Percentiles rank a stretch among this genome's conserved stretches.
Evolutionary conservation across 2,888 invertebrate species (phyloP).

Genomic region (Harpagoxenus sublaevis): DNA sequence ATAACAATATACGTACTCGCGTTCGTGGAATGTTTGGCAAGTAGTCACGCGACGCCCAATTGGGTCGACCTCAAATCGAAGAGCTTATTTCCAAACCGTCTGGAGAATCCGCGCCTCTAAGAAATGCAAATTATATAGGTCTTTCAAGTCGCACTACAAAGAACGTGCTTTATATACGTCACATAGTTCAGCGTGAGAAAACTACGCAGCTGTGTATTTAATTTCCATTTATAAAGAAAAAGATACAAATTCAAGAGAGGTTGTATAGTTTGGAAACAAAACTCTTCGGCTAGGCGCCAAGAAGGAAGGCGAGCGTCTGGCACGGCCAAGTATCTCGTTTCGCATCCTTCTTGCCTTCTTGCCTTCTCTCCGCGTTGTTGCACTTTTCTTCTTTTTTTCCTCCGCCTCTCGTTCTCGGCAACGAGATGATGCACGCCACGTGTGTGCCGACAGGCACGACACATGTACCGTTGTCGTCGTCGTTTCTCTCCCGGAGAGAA

Average conservation of each 20-base stretch:
- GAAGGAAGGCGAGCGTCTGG: not conserved
- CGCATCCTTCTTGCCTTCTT: slow-evolving; percentile 57
- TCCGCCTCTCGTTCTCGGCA: slow-evolving; percentile 16
- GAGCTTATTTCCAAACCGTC: not conserved
- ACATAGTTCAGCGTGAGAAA: not conserved
- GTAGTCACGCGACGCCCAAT: not conserved
- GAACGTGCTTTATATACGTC: not conserved
- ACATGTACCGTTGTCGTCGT: slow-evolving; percentile 39
- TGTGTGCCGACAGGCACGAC: slow-evolving; percentile 49
- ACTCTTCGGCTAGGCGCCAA: not conserved
- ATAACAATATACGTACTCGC: not conserved
- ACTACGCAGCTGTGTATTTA: no score
- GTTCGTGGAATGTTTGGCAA: not conserved
- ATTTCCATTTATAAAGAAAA: not conserved
- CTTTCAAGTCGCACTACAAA: not conserved
- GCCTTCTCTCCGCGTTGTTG: slow-evolving; percentile 27
- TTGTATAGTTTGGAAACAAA: not conserved
- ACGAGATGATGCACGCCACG: slow-evolving; percentile 51
- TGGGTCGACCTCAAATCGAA: not conserved
- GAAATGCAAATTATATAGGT: not conserved
- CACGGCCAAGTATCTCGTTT: slow-evolving; percentile 59
- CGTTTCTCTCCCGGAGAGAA: slow-evolving; percentile 1
- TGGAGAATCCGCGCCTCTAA: not conserved
- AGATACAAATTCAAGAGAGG: not conserved
- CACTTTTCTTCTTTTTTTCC: slow-evolving; percentile 27